phyloP scores from a whole-genome alignment of 2,113 vertebrate species.

The Spheniscus mendiculus region DNA sequence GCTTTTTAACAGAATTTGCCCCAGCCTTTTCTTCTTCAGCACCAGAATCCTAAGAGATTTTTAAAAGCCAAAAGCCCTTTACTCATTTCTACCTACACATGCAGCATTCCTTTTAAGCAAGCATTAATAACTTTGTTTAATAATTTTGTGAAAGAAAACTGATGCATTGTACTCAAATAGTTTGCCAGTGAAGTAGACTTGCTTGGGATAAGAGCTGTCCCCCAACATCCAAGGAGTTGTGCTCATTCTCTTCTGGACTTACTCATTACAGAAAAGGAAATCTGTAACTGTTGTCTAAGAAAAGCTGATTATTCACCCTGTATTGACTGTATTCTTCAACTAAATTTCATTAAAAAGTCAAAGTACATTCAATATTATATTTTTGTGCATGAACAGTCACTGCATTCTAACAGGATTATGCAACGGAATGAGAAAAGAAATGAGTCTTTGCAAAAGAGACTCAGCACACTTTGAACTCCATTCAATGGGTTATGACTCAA shows the following conservation, averaged over 20 bases:
- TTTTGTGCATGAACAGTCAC: neutral
- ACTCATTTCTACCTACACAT: neutral
- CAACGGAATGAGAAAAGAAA: neutral
- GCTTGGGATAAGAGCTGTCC: neutral
- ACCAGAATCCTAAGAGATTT: constrained; percentile 81
- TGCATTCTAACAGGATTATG: neutral
- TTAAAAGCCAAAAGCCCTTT: neutral
- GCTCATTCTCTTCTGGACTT: neutral
- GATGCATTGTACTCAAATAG: neutral
- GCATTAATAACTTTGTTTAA: neutral
- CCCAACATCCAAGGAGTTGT: neutral
- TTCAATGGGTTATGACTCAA: neutral
- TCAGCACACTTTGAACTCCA: neutral
- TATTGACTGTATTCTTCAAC: neutral
- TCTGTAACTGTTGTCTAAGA: neutral
- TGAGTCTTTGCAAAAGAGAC: neutral
- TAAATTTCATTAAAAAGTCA: neutral
- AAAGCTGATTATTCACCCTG: neutral
- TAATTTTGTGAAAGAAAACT: neutral
- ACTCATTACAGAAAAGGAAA: neutral
- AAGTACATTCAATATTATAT: neutral
- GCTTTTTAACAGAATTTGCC: constrained; percentile 81
- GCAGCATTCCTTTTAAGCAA: neutral
- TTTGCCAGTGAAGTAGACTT: neutral
- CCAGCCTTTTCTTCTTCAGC: constrained; percentile 88